phyloP scores from a whole-genome alignment of 2,797 vertebrate species.

The Chrosomus eos region DNA sequence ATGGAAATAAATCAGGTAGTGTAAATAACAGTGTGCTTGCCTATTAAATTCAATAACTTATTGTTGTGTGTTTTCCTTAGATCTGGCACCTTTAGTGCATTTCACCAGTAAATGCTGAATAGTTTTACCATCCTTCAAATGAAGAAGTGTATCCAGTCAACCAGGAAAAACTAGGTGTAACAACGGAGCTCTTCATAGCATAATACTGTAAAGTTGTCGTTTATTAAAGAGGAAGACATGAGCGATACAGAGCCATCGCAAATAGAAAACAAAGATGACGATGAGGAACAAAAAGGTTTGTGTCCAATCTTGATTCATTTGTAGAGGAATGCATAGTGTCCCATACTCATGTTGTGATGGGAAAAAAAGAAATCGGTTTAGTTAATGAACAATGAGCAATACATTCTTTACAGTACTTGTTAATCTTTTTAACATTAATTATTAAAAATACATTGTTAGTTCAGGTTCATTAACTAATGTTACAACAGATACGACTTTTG shows the following conservation, averaged over 20 bases:
- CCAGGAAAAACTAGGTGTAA: background rate
- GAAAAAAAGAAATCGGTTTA: background rate
- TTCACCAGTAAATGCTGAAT: background rate
- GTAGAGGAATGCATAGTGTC: background rate
- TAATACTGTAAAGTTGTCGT: background rate
- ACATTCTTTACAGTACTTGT: too few relatives aligned
- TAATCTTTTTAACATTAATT: too few relatives aligned
- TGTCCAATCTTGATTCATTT: background rate
- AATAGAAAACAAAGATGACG: background rate
- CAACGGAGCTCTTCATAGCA: background rate
- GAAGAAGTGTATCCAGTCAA: background rate
- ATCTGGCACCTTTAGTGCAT: background rate
- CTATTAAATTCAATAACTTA: background rate
- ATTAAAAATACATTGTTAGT: too few relatives aligned
- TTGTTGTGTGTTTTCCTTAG: background rate
- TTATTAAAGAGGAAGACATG: slow-evolving; percentile 15
- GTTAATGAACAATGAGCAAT: too few relatives aligned
- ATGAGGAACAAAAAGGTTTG: slow-evolving; percentile 2
- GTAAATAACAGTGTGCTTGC: background rate
- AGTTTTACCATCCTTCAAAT: background rate
- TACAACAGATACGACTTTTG: too few relatives aligned
- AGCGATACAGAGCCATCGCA: background rate
- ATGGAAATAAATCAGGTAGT: background rate
- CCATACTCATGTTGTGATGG: background rate
- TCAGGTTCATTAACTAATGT: too few relatives aligned